These are phyloP conservation scores for Apteryx mantelli DNA, from an alignment of 2,113 vertebrate species.

Conservation along the genomic window DNA sequence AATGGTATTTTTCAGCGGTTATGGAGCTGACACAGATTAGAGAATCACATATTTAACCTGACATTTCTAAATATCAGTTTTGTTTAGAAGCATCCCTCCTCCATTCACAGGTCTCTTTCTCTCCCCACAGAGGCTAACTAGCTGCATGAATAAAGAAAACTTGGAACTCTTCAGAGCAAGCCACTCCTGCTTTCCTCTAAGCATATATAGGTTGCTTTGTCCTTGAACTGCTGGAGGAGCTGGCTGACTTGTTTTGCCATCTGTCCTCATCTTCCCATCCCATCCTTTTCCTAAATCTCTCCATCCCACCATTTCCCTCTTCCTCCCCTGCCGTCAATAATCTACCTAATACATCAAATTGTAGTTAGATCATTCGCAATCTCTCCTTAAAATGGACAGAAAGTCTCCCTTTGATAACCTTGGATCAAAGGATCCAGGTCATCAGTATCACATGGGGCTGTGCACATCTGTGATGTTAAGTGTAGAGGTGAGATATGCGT, in stretches of 20 bases:
- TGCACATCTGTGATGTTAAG: rapidly evolving
- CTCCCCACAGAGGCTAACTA: not conserved
- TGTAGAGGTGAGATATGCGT: not conserved
- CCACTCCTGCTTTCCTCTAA: not conserved
- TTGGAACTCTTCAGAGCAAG: not conserved
- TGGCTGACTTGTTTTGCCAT: not conserved
- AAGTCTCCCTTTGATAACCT: not conserved
- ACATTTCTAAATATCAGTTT: constrained; percentile 33
- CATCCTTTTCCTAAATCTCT: not conserved
- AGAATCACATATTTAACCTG: constrained; percentile 20
- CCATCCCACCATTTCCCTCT: not conserved
- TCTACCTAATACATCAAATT: not conserved
- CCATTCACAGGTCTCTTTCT: not conserved
- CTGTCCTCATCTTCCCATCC: not conserved
- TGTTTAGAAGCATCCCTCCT: constrained; percentile 13
- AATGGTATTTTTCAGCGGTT: constrained; percentile 32
- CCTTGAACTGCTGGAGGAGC: constrained; percentile 1
- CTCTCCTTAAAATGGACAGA: not conserved
- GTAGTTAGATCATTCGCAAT: not conserved
- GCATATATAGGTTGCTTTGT: not conserved
- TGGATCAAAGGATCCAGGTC: not conserved
- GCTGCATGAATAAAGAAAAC: not conserved
- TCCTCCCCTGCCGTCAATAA: not conserved
- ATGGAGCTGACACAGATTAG: constrained; percentile 10
- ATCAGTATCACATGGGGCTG: not conserved